Conservation (phyloP, 2,888 invertebrate genomes). For the Drosophila affinis region DNA sequence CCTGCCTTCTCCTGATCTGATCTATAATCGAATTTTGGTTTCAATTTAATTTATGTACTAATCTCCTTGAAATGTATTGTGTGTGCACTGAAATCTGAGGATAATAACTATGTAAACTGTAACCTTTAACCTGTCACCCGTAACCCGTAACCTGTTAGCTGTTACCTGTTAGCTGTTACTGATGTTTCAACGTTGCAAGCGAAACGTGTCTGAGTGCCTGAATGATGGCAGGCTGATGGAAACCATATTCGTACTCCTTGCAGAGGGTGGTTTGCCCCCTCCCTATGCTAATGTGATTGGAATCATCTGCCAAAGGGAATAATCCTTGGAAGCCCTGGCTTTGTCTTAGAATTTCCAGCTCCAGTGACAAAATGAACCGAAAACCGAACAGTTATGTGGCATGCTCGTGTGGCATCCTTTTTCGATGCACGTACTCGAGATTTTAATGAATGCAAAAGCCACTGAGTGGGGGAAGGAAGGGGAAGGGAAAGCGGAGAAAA, state of each 20-base stretch:
- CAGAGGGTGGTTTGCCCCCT: neutral
- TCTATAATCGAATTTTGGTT: slow-evolving; percentile 34
- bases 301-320: slow-evolving; percentile 21
- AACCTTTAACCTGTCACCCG: neutral
- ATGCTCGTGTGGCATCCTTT: slow-evolving; percentile 3
- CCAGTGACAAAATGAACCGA: slow-evolving; percentile 50
- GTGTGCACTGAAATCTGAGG: slow-evolving; percentile 33
- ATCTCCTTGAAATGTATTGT: slow-evolving; percentile 34
- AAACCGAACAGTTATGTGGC: slow-evolving; percentile 27
- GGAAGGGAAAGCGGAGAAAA: slow-evolving; percentile 54
- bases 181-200: slow-evolving; percentile 6
- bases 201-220: too few relatives aligned
- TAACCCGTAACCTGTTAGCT: neutral
- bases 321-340: slow-evolving; percentile 22
- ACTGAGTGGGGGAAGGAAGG: slow-evolving; percentile 10
- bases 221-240: neutral
- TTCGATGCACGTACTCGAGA: slow-evolving; percentile 40
- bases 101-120: neutral
- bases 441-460: slow-evolving; percentile 69
- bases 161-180: neutral
- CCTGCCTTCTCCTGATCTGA: slow-evolving; percentile 18
- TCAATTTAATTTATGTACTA: slow-evolving; percentile 26
- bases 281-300: slow-evolving; percentile 31
- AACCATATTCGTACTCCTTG: neutral
- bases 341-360: slow-evolving; percentile 2